A percentile compares a stretch with the other conserved stretches of the same genome.
phyloP scores from a whole-genome alignment of 1,140 invertebrate species.

The Lineus longissimus region DNA sequence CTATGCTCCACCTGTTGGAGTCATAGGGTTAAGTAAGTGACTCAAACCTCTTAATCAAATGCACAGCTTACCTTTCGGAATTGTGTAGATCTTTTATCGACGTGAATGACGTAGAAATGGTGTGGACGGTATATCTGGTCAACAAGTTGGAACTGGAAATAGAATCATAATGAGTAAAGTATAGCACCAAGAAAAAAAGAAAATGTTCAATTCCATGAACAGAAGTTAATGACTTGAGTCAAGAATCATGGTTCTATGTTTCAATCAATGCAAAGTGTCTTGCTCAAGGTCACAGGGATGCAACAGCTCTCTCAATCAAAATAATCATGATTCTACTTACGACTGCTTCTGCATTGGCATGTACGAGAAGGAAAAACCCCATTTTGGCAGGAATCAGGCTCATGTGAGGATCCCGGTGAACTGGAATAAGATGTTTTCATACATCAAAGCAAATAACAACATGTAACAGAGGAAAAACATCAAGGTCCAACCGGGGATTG shows the following conservation, averaged over 20 bases:
- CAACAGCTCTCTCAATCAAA: background rate
- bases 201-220: too few relatives aligned
- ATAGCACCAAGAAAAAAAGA: too few relatives aligned
- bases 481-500: too few relatives aligned
- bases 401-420: background rate
- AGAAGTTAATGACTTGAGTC: too few relatives aligned
- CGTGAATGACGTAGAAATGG: background rate
- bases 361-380: background rate
- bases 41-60: too few relatives aligned
- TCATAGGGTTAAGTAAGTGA: too few relatives aligned
- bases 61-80: background rate
- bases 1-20: too few relatives aligned
- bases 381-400: background rate
- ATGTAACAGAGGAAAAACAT: too few relatives aligned
- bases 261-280: too few relatives aligned
- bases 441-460: too few relatives aligned
- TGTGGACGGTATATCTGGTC: background rate
- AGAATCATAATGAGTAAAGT: background rate
- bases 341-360: background rate
- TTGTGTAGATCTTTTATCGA: background rate
- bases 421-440: background rate
- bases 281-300: too few relatives aligned
- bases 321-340: background rate
- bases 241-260: too few relatives aligned
- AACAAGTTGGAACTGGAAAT: background rate